Evolutionary conservation across 2,113 vertebrate species (phyloP).

Genomic region (Passerina amoena): DNA sequence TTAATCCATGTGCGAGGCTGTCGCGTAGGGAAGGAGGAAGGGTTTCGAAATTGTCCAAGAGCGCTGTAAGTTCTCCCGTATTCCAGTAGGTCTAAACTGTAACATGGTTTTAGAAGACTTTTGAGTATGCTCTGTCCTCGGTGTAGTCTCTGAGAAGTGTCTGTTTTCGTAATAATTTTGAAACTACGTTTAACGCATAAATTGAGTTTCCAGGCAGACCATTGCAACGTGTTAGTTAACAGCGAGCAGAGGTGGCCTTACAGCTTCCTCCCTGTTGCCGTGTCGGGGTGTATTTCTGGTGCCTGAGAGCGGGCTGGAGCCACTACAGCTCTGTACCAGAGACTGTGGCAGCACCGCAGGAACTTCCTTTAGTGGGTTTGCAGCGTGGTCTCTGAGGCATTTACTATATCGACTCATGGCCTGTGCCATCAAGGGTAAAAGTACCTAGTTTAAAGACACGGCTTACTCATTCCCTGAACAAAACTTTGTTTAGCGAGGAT

Average conservation of each 20-base stretch:
- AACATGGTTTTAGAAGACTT: not conserved
- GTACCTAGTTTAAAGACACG: not conserved
- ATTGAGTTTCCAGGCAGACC: not conserved
- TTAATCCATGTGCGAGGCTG: not conserved
- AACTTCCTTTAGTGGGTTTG: not conserved
- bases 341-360: too few species aligned
- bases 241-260: not conserved
- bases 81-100: not conserved
- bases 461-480: not conserved
- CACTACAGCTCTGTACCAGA: not conserved
- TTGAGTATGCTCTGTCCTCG: not conserved
- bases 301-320: not conserved
- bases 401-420: fast-evolving
- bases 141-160: not conserved
- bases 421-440: not conserved
- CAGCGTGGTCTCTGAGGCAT: not conserved
- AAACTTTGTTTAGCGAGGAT: not conserved
- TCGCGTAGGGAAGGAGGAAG: not conserved
- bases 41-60: not conserved
- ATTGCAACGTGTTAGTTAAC: not conserved
- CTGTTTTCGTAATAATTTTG: not conserved
- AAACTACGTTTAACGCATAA: not conserved
- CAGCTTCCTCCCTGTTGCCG: not conserved
- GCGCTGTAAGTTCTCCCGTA: not conserved
- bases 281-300: not conserved